phyloP scores from a whole-genome alignment of 35 echinoderm and acorn worm species.

The Patiria miniata region DNA sequence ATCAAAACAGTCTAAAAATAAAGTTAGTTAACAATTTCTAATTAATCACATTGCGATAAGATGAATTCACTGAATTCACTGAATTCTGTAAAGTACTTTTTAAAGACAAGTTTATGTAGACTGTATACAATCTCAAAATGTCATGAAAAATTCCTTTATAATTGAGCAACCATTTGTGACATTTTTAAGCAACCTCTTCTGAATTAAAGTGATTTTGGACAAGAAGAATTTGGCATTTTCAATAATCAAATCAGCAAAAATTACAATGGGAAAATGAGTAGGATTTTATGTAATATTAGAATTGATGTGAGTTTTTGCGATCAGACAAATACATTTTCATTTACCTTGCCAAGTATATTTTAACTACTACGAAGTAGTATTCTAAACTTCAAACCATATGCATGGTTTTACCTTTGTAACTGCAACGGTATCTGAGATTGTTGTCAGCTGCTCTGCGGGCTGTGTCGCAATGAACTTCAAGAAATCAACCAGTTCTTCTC shows the following conservation, averaged over 20 bases:
- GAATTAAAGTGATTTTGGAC: too few species aligned
- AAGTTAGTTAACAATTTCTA: neutral
- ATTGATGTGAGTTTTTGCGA: too few species aligned
- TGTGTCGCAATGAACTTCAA: neutral
- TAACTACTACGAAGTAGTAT: too few species aligned
- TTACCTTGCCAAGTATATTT: too few species aligned
- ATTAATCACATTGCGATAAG: neutral
- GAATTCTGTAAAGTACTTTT: neutral
- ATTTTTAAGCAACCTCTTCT: too few species aligned
- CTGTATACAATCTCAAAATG: neutral
- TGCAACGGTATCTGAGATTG: neutral
- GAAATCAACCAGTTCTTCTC: neutral
- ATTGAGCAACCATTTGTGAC: neutral
- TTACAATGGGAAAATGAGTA: too few species aligned
- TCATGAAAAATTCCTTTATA: neutral
- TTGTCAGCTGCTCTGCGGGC: neutral
- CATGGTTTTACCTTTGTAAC: slow-evolving; percentile 8
- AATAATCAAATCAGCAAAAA: too few species aligned
- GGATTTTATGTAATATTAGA: too few species aligned
- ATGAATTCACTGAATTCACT: neutral
- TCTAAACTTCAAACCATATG: too few species aligned
- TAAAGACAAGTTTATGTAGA: neutral
- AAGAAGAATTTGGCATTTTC: too few species aligned
- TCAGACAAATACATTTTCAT: too few species aligned
- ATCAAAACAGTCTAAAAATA: neutral